phyloP scores from a whole-genome alignment of 2,888 invertebrate species.

The Rhorus exstirpatorius region DNA sequence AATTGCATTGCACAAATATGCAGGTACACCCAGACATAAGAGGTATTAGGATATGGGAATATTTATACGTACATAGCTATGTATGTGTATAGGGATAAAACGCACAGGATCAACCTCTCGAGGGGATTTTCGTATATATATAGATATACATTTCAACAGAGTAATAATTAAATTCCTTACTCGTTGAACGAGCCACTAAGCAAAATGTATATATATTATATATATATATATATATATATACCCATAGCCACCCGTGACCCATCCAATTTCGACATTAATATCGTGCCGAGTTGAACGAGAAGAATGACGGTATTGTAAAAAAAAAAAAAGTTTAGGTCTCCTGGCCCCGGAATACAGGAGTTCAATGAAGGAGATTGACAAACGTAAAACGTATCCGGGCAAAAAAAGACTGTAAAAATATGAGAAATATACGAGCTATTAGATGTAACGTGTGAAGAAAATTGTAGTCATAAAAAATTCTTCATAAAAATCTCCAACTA shows the following conservation, averaged over 20 bases:
- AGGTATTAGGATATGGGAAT: slow-evolving; percentile 38
- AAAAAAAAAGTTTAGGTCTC: slow-evolving; percentile 14
- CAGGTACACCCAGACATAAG: slow-evolving; percentile 13
- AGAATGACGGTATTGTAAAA: slow-evolving; percentile 32
- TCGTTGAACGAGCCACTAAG: slow-evolving; percentile 34
- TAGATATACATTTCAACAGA: slow-evolving; percentile 70
- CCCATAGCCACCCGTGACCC: slow-evolving; percentile 7
- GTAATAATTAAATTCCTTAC: slow-evolving; percentile 81
- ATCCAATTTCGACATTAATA: slow-evolving; percentile 60
- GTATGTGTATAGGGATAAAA: no score
- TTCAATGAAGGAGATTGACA: neutral
- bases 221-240: neutral
- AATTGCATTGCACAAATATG: slow-evolving; percentile 12
- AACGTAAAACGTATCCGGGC: neutral
- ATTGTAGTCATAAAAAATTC: neutral
- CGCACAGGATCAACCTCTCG: slow-evolving; percentile 23
- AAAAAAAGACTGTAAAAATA: neutral
- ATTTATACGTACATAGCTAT: slow-evolving; percentile 31
- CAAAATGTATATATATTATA: slow-evolving; percentile 17
- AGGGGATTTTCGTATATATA: slow-evolving; percentile 19
- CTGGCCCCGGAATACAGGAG: neutral
- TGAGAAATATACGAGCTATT: no score
- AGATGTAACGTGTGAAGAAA: no score
- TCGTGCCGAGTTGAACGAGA: neutral
- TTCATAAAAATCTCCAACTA: neutral